These are phyloP conservation scores for Macropus fuliginosus DNA, from an alignment of 2,797 vertebrate species.

Conservation along the genomic window DNA sequence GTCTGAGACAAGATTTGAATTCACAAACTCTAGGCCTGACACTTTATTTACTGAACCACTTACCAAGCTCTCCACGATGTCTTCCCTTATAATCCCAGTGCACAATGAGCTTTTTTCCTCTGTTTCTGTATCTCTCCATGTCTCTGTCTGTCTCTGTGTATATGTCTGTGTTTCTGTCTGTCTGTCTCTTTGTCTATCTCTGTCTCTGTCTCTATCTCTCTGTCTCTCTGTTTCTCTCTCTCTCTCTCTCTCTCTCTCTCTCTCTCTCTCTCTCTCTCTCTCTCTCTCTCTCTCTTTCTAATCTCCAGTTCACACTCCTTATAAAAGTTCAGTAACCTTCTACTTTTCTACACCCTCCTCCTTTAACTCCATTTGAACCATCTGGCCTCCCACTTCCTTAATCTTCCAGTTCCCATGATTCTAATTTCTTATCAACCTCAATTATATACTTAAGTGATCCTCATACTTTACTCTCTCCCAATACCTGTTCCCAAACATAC, in stretches of 20 bases:
- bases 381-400: not conserved
- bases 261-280: too few species aligned
- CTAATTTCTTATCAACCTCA: not conserved
- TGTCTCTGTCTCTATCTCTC: too few species aligned
- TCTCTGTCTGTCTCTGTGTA: not conserved
- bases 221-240: too few species aligned
- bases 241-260: too few species aligned
- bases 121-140: not conserved
- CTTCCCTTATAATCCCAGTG: not conserved
- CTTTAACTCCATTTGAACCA: not conserved
- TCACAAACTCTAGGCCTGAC: not conserved
- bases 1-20: not conserved
- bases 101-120: not conserved
- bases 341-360: not conserved
- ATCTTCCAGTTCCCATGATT: not conserved
- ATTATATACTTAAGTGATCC: not conserved
- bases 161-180: too few species aligned
- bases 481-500: not conserved
- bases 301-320: not conserved
- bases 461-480: not conserved
- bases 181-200: too few species aligned
- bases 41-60: not conserved
- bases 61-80: not conserved
- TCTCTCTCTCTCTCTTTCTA: too few species aligned
- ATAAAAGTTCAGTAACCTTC: not conserved